Evolutionary conservation across 2,888 invertebrate species (phyloP).

Genomic region (Noctua janthina): DNA sequence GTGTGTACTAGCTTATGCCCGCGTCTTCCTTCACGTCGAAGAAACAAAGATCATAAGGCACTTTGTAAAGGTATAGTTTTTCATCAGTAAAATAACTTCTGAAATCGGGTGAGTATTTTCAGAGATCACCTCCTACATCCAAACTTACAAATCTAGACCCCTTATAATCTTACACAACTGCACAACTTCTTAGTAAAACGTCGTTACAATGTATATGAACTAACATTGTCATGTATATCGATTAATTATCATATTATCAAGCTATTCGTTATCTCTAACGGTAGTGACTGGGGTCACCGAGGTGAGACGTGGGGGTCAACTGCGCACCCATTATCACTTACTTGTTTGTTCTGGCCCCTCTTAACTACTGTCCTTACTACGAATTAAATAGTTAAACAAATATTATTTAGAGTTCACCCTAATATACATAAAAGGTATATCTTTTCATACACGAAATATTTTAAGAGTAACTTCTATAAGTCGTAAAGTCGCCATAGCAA

Average conservation of each 20-base stretch:
- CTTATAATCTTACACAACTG: neutral
- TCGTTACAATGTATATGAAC: slow-evolving; percentile 18
- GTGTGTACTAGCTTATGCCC: too few relatives aligned
- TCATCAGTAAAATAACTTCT: neutral
- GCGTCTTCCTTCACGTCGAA: neutral
- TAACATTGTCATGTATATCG: slow-evolving; percentile 24
- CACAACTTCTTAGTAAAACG: neutral
- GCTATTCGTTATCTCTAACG: slow-evolving; percentile 44
- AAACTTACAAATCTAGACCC: neutral
- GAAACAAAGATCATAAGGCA: neutral
- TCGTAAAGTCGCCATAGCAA: too few relatives aligned
- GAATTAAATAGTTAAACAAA: neutral
- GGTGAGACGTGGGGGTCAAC: slow-evolving; percentile 35
- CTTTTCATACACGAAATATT: too few relatives aligned
- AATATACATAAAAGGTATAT: neutral
- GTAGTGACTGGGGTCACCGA: slow-evolving; percentile 33
- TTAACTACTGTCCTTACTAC: slow-evolving; percentile 8
- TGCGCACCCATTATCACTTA: slow-evolving; percentile 38
- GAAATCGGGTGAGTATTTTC: neutral
- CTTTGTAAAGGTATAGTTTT: neutral
- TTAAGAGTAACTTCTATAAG: too few relatives aligned
- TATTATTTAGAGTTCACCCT: neutral
- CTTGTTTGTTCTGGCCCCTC: slow-evolving; percentile 24
- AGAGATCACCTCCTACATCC: neutral
- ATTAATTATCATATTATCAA: slow-evolving; percentile 39